phyloP scores from a whole-genome alignment of 2,888 invertebrate genomes.

The Chrysomela aeneicollis region DNA sequence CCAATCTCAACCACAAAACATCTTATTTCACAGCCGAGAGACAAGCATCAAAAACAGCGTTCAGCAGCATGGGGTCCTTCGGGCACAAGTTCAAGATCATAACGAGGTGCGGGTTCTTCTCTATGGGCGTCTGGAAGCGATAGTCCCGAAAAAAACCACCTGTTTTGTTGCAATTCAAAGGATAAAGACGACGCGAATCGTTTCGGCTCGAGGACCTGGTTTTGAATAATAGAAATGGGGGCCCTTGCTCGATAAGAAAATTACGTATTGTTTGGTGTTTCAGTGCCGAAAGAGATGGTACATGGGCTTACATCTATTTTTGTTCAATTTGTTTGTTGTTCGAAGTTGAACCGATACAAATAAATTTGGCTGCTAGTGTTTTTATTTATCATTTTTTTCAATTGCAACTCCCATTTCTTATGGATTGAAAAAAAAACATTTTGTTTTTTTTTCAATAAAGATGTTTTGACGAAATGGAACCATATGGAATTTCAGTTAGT shows the following conservation, averaged over 20 bases:
- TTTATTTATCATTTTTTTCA: too few species aligned
- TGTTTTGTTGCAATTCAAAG: conserved; percentile 38
- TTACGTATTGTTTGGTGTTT: conserved; percentile 12
- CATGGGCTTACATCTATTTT: conserved; percentile 6
- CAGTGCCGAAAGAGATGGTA: not conserved
- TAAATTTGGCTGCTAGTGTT: too few species aligned
- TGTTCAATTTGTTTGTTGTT: too few species aligned
- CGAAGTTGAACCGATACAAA: too few species aligned
- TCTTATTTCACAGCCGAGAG: conserved; percentile 10
- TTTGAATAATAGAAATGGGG: conserved; percentile 33
- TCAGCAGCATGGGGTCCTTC: conserved; percentile 31
- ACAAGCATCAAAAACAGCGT: conserved; percentile 9
- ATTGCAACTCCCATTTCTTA: too few species aligned
- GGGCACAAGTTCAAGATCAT: conserved; percentile 39
- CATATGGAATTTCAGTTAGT: too few species aligned
- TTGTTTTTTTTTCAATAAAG: too few species aligned
- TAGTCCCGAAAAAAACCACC: conserved; percentile 31
- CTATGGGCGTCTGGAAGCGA: conserved; percentile 15
- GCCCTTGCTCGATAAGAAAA: conserved; percentile 28
- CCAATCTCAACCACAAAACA: not conserved
- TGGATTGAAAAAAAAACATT: too few species aligned
- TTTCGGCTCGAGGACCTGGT: conserved; percentile 29
- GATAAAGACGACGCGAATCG: conserved; percentile 29
- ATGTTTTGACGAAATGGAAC: too few species aligned
- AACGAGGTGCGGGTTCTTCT: conserved; percentile 21